Percentiles rank a stretch among this genome's conserved stretches.
phyloP scores from a whole-genome alignment of 2,888 invertebrate genomes.

The Arctia plantaginis region DNA sequence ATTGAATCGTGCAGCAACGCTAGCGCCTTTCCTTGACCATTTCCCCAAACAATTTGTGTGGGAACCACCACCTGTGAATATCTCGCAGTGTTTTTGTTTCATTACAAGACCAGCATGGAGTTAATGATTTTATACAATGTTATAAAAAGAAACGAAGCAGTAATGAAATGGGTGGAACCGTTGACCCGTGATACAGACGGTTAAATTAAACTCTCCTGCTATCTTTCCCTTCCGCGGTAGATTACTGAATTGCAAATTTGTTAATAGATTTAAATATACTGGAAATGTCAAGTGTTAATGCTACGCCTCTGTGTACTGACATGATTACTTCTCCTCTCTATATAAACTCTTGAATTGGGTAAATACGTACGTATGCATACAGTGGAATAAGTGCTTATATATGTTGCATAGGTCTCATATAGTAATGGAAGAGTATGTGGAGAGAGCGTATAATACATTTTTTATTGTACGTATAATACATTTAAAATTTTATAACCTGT shows the following conservation, averaged over 20 bases:
- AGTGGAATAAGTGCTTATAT: background rate
- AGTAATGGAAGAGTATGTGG: background rate
- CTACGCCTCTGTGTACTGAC: background rate
- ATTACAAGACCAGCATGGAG: conserved; percentile 26
- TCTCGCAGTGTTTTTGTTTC: conserved; percentile 38
- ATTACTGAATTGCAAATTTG: conserved; percentile 74
- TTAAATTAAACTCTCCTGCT: conserved; percentile 61
- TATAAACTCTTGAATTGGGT: too few species aligned
- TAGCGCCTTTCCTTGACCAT: conserved; percentile 12
- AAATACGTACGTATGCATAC: too few species aligned
- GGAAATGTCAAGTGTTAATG: conserved; percentile 40
- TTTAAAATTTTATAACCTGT: background rate
- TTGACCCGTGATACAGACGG: conserved; percentile 50
- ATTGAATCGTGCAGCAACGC: conserved; percentile 14
- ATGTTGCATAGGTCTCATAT: background rate
- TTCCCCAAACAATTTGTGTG: conserved; percentile 32
- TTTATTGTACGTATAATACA: too few species aligned
- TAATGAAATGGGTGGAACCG: conserved; percentile 44
- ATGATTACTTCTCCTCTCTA: too few species aligned
- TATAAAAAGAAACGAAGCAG: conserved; percentile 25
- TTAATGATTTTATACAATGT: conserved; percentile 42
- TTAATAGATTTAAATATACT: conserved; percentile 46
- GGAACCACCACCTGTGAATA: conserved; percentile 40
- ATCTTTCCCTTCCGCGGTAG: conserved; percentile 64
- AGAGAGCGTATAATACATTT: too few species aligned